Conservation (phyloP, 1,140 invertebrate genomes). For the Drosophila insularis region DNA sequence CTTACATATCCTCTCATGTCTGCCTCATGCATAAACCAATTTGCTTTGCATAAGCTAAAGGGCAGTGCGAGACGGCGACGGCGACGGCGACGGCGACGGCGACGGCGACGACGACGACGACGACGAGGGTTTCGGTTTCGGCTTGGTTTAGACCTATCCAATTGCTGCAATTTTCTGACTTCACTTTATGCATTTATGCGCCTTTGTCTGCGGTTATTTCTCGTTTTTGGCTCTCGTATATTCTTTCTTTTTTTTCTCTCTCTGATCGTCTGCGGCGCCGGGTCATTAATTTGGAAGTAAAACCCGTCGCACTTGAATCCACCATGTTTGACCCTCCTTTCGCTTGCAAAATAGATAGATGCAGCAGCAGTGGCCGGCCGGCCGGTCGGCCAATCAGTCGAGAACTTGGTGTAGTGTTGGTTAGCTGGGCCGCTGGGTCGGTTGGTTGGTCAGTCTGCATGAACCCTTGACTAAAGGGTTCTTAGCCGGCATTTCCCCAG, state of each 20-base stretch:
- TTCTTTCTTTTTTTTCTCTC: constrained; percentile 16
- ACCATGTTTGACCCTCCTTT: constrained; percentile 21
- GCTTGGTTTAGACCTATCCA: constrained; percentile 39
- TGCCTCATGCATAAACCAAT: constrained; percentile 77
- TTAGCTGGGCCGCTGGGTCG: constrained; percentile 18
- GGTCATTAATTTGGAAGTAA: constrained; percentile 74
- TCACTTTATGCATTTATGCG: constrained; percentile 75
- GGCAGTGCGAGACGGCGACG: background rate
- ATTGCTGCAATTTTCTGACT: constrained; percentile 69
- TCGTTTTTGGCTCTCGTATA: constrained; percentile 43
- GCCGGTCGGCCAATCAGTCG: constrained; percentile 19
- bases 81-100: background rate
- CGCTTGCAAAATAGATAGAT: background rate
- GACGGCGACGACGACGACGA: background rate
- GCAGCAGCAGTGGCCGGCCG: background rate
- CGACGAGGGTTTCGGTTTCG: background rate
- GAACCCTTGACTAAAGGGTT: constrained; percentile 24
- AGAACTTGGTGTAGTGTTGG: constrained; percentile 11
- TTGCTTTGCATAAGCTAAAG: constrained; percentile 69
- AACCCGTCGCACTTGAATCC: constrained; percentile 41
- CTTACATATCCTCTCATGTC: constrained; percentile 41
- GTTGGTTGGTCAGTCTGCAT: constrained; percentile 23
- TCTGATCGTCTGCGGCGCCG: constrained; percentile 61
- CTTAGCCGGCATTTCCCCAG: constrained; percentile 73
- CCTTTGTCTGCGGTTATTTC: constrained; percentile 72